Evolutionary conservation across 2,888 invertebrate genomes (phyloP), one percentile per base, ranked within the genome.

Genomic region (Drepana falcataria): DNA sequence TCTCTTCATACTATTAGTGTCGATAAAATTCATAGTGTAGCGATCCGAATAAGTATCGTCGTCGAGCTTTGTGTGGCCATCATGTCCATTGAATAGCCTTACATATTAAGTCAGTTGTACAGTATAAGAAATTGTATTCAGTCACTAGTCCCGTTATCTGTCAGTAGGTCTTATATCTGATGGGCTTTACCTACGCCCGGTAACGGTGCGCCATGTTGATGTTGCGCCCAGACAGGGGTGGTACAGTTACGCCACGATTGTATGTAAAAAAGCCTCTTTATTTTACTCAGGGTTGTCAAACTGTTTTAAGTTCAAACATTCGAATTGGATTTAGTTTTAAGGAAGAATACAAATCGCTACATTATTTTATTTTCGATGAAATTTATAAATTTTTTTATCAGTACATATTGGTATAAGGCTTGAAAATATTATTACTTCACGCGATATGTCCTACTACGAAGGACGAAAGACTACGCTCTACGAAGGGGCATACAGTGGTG

Each of bases 131-230:
- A 73, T 73, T 74, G 21, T 21, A 21, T 21, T 21, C 21, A 21
- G 75, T 73, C 80, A 76, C 74, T 69, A 67, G 73, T 81, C 80
- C 87, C 88, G 88, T 87, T 89, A 88, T 72, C 82, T 83, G 85
- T 84, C 84, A 81, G 81, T 80, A 71, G 72, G 75, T 73, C 79
- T 80, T 73, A 73, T 83, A 83, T 83, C 85, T 81, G 85, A 87
- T 83, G 75, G 79, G 82, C 80, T 74, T 66, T 69, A 75, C 72
- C 68, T 71, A 65, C 64, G 52, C 59, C 52, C 56, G 52, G 64
- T 85, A 86, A 86, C 87, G 85, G 87, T 73, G 68, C 65, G 75
- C 74, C 75, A 75, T 73, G 69, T 61, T 57, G 64, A 53, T 60
- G 59, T 57, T 44, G 60, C 44, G 66, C 72, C 67, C 58, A 21